Percentiles rank a stretch among this genome's conserved stretches.
Conservation (phyloP, 2,113 vertebrate genomes). For the Stictonetta naevosa region DNA sequence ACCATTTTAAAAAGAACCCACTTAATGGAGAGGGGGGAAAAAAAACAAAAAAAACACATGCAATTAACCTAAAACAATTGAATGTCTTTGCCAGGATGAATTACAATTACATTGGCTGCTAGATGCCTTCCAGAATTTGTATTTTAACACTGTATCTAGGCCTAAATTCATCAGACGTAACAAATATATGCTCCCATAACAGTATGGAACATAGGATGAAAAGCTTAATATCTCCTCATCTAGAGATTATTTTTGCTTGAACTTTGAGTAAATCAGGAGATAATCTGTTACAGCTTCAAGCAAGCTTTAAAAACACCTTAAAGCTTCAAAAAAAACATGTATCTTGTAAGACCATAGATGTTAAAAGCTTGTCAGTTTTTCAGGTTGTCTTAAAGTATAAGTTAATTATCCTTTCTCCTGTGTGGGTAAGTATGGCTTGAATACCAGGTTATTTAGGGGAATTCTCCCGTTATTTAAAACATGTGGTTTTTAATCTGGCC, state of each 20-base stretch:
- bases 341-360: background rate
- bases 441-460: background rate
- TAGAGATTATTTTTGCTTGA: background rate
- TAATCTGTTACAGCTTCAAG: background rate
- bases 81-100: background rate
- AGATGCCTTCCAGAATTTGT: background rate
- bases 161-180: background rate
- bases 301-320: background rate
- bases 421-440: slow-evolving; percentile 13
- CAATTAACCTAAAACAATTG: background rate
- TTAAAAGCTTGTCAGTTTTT: slow-evolving; percentile 27
- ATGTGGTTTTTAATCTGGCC: background rate
- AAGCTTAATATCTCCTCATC: background rate
- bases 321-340: background rate
- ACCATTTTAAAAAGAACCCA: background rate
- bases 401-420: background rate
- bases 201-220: background rate
- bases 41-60: background rate
- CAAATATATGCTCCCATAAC: background rate
- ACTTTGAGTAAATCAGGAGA: background rate
- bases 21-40: background rate
- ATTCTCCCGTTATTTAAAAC: background rate
- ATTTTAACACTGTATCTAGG: background rate
- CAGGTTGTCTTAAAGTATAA: background rate
- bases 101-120: background rate